Conservation (phyloP, 2,888 invertebrate genomes). For the Synanthedon andrenaeformis region DNA sequence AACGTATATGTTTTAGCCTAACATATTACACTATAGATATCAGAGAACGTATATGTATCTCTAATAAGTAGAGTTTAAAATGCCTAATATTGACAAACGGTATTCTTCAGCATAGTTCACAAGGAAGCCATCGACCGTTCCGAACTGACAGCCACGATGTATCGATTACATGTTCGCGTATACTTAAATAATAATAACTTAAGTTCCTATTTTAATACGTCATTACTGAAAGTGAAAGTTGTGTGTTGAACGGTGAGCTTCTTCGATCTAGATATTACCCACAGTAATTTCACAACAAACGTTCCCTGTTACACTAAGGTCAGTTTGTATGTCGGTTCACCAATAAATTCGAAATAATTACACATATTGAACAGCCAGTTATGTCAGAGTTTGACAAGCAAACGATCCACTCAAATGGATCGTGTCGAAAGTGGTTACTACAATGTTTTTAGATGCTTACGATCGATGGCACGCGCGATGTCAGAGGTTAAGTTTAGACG, state of each 20-base stretch:
- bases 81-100: too few species aligned
- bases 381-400: neutral
- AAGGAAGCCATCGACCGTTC: neutral
- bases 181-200: neutral
- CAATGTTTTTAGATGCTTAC: slow-evolving; percentile 10
- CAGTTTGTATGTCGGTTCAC: neutral
- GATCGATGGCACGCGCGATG: slow-evolving; percentile 12
- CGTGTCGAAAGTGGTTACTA: slow-evolving; percentile 18
- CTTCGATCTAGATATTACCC: neutral
- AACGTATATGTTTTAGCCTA: too few species aligned
- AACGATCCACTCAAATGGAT: neutral
- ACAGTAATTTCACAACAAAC: neutral
- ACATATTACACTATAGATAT: too few species aligned
- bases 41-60: too few species aligned
- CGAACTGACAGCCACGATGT: neutral
- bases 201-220: neutral
- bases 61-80: too few species aligned
- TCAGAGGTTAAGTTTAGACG: slow-evolving; percentile 20
- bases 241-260: neutral
- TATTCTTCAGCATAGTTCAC: neutral
- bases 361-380: neutral
- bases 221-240: neutral
- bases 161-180: neutral
- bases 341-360: neutral
- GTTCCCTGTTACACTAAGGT: neutral